These are phyloP conservation scores for Drosophila algonquin DNA, from an alignment of 2,888 invertebrate species.

Conservation along the genomic window DNA sequence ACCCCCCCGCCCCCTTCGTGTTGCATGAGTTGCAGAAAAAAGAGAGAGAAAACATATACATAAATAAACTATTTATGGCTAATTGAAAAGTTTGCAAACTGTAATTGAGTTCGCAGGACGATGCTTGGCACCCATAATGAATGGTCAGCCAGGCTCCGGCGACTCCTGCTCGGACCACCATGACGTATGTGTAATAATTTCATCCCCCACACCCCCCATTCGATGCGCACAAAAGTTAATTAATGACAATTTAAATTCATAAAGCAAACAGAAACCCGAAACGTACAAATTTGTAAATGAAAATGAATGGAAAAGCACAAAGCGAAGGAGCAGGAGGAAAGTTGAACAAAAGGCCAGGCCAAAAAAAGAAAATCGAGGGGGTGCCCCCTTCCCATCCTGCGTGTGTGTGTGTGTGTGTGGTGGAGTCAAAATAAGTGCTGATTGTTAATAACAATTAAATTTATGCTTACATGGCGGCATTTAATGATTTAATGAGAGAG, in stretches of 20 bases:
- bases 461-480: slow-evolving; percentile 77
- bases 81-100: slow-evolving; percentile 82
- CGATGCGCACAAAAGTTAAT: slow-evolving; percentile 68
- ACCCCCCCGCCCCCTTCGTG: neutral
- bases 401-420: slow-evolving; percentile 12
- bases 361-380: neutral
- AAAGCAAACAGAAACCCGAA: slow-evolving; percentile 70
- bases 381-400: neutral
- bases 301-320: slow-evolving; percentile 70
- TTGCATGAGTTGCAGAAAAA: slow-evolving; percentile 67
- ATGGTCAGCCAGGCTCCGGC: slow-evolving; percentile 47
- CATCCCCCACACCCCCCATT: neutral
- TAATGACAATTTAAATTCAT: slow-evolving; percentile 82
- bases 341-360: slow-evolving; percentile 29
- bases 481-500: slow-evolving; percentile 75
- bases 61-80: slow-evolving; percentile 80
- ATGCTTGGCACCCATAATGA: slow-evolving; percentile 52
- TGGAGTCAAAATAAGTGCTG: slow-evolving; percentile 58
- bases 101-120: slow-evolving; percentile 77
- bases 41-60: slow-evolving; percentile 46
- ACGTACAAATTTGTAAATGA: slow-evolving; percentile 66
- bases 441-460: slow-evolving; percentile 80
- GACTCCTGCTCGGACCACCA: slow-evolving; percentile 16
- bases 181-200: slow-evolving; percentile 67
- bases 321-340: slow-evolving; percentile 16